A percentile compares a stretch with the other conserved stretches of the same genome.
These are phyloP conservation scores for Galeopsomyia nigrocyanea DNA, from an alignment of 2,888 invertebrate species.

Conservation along the genomic window DNA sequence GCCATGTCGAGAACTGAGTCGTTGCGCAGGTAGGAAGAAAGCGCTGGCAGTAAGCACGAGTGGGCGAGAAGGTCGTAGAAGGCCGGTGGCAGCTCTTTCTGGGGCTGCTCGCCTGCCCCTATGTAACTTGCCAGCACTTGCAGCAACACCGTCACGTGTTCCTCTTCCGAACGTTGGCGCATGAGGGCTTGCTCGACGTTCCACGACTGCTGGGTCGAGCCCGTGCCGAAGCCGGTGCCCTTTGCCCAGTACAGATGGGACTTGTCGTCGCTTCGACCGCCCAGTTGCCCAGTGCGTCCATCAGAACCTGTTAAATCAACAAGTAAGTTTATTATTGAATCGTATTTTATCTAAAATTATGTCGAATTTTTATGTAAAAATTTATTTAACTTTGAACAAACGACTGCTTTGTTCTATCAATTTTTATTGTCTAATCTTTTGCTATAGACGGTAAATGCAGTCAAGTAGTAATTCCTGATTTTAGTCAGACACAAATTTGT, in stretches of 20 bases:
- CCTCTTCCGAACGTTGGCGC: slow-evolving; percentile 91
- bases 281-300: slow-evolving; percentile 60
- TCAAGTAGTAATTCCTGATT: too few relatives aligned
- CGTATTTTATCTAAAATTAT: neutral
- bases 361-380: neutral
- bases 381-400: neutral
- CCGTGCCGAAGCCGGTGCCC: slow-evolving; percentile 96
- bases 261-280: slow-evolving; percentile 73
- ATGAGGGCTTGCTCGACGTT: slow-evolving; percentile 95
- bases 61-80: slow-evolving; percentile 84
- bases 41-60: slow-evolving; percentile 88
- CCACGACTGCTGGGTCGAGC: slow-evolving; percentile 96
- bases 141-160: slow-evolving; percentile 89
- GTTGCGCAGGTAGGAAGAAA: slow-evolving; percentile 91
- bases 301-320: slow-evolving; percentile 56
- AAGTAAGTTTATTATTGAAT: neutral
- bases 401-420: neutral
- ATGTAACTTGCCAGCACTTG: slow-evolving; percentile 90
- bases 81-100: slow-evolving; percentile 75
- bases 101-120: slow-evolving; percentile 77
- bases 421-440: neutral
- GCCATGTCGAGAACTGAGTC: slow-evolving; percentile 98
- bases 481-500: too few relatives aligned
- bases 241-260: slow-evolving; percentile 94
- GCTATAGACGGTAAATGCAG: too few relatives aligned